phyloP scores from a whole-genome alignment of 2,113 vertebrate genomes.

The Notiomystis cincta region DNA sequence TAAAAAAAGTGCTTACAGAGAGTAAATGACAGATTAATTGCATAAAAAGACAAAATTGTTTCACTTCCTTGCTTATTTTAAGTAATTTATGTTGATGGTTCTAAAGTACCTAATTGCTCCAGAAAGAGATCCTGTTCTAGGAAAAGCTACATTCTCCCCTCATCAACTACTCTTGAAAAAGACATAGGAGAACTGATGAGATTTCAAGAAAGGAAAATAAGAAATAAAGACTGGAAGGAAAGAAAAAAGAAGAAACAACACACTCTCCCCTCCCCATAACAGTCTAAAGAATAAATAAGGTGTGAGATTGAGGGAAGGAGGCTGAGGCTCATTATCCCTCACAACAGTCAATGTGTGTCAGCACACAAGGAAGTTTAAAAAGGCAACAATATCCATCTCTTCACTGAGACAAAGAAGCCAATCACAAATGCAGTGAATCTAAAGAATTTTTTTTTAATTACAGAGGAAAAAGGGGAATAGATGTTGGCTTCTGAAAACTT shows the following conservation, averaged over 20 bases:
- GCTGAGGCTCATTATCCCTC: background rate
- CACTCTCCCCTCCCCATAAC: fast-evolving
- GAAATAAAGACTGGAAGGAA: background rate
- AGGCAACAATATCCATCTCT: background rate
- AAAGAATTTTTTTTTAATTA: background rate
- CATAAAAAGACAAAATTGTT: background rate
- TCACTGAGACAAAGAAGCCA: background rate
- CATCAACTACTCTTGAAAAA: background rate
- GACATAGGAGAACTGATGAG: background rate
- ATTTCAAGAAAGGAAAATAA: background rate
- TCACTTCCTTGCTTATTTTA: background rate
- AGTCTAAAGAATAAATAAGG: background rate
- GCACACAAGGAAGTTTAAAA: background rate
- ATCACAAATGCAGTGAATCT: background rate
- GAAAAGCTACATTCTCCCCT: background rate
- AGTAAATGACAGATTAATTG: background rate
- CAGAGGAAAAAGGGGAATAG: background rate
- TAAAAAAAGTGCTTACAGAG: background rate
- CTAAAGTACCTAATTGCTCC: background rate
- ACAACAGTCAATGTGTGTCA: fast-evolving
- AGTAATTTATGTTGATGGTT: background rate
- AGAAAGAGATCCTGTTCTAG: background rate
- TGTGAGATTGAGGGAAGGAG: background rate
- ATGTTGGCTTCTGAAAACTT: background rate
- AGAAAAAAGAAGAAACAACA: background rate